phyloP scores from a whole-genome alignment of 2,113 vertebrate genomes.

The Channa maculata region DNA sequence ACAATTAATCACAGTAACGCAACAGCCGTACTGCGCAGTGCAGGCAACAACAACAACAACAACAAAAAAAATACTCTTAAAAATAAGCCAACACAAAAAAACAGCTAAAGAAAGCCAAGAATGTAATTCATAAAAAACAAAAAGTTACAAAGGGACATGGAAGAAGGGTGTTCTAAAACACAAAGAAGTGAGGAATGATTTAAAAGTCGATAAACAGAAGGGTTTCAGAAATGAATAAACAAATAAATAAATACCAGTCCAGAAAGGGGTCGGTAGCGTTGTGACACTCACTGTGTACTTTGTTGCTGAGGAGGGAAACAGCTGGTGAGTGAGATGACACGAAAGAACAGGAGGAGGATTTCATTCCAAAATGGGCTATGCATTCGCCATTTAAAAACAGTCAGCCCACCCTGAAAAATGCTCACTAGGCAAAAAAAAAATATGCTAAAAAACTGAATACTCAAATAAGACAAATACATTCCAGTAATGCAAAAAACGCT shows the following conservation, averaged over 20 bases:
- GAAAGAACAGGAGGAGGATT: conserved; percentile 69
- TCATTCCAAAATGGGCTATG: conserved; percentile 73
- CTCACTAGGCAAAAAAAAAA: background rate
- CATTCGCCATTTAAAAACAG: conserved; percentile 6
- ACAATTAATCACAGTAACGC: conserved; percentile 68
- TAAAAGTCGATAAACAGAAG: conserved; percentile 67
- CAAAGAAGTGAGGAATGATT: conserved; percentile 66
- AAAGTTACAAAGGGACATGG: conserved; percentile 43
- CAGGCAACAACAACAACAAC: conserved; percentile 53
- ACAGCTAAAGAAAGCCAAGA: conserved; percentile 58
- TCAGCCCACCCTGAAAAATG: background rate
- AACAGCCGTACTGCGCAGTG: conserved; percentile 60
- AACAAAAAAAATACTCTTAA: conserved; percentile 55
- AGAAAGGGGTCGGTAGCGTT: conserved; percentile 85
- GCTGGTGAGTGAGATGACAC: conserved; percentile 81
- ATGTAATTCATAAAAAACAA: conserved; percentile 50
- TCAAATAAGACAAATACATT: conserved; percentile 12
- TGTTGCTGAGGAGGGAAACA: conserved; percentile 88
- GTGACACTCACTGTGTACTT: conserved; percentile 86
- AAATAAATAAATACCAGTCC: conserved; percentile 88
- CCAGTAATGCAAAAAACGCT: conserved; percentile 13
- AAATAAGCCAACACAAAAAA: conserved; percentile 62
- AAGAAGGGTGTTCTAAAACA: conserved; percentile 59
- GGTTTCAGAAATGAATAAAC: conserved; percentile 78
- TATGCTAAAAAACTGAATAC: background rate